Conservation (phyloP, 1,140 invertebrate species). For the Archegozetes longisetosus region DNA sequence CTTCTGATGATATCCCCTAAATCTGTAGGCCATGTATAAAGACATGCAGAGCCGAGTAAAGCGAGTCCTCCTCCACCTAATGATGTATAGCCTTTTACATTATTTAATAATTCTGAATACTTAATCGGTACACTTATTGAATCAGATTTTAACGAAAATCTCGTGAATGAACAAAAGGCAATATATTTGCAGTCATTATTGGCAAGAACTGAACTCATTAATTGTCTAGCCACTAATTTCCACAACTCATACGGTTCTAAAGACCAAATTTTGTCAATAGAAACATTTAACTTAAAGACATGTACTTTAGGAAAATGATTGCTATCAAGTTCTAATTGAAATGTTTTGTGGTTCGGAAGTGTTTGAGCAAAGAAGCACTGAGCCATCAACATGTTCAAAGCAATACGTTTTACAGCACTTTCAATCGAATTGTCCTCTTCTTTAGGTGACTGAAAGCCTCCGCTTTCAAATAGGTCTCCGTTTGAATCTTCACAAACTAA, state of each 20-base stretch:
- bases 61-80: constrained; percentile 76
- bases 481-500: too few relatives aligned
- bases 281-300: constrained; percentile 48
- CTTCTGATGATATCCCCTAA: constrained; percentile 46
- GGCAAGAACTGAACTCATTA: constrained; percentile 43
- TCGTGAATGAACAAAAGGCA: constrained; percentile 71
- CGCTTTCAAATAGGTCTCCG: too few relatives aligned
- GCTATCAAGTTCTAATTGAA: constrained; percentile 41
- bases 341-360: constrained; percentile 65
- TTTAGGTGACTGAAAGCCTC: constrained; percentile 54
- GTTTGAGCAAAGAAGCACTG: constrained; percentile 77
- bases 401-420: constrained; percentile 55
- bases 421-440: constrained; percentile 43
- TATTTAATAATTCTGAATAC: constrained; percentile 52
- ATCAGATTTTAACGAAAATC: constrained; percentile 40
- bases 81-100: constrained; percentile 66
- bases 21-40: constrained; percentile 70
- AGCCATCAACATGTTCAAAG: constrained; percentile 55
- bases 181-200: constrained; percentile 60
- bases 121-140: constrained; percentile 30
- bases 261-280: constrained; percentile 46
- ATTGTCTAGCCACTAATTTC: constrained; percentile 56
- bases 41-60: constrained; percentile 69
- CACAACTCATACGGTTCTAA: constrained; percentile 65
- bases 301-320: constrained; percentile 36